Conservation (phyloP, 2,888 invertebrate species). For the Thecocarcelia acutangulata region DNA sequence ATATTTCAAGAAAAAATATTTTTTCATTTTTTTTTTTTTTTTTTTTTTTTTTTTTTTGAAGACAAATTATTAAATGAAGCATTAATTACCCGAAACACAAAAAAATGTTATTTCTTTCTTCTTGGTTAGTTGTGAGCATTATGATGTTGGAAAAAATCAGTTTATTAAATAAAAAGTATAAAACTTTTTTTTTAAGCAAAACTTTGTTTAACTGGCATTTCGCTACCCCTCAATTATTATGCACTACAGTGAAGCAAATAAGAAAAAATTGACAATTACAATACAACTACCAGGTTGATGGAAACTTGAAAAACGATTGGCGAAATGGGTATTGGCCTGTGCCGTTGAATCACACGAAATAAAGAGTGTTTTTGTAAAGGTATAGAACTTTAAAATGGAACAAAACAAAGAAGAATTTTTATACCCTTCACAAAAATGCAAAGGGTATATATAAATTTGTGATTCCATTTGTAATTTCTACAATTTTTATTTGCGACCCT, state of each 20-base stretch:
- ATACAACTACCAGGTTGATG: no score
- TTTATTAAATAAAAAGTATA: neutral
- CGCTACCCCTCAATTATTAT: neutral
- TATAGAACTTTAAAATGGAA: no score
- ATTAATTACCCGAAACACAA: slow-evolving; percentile 63
- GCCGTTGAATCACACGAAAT: no score
- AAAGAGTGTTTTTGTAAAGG: no score
- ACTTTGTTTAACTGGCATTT: slow-evolving; percentile 32
- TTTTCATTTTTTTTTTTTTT: no score
- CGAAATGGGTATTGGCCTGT: no score
- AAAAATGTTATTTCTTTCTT: slow-evolving; percentile 23
- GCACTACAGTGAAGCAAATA: slow-evolving; percentile 1
- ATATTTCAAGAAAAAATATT: slow-evolving; percentile 19
- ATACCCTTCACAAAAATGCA: no score
- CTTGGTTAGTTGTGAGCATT: slow-evolving; percentile 8
- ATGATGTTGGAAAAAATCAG: slow-evolving; percentile 16
- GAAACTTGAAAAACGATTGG: no score
- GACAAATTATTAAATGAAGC: slow-evolving; percentile 67
- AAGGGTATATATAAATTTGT: no score
- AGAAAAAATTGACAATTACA: neutral
- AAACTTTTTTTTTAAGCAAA: slow-evolving; percentile 24
- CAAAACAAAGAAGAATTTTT: no score
- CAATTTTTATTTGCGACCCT: no score
- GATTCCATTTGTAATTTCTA: no score
- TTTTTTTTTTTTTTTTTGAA: neutral